Percentiles rank a stretch among this genome's conserved stretches.
phyloP scores from a whole-genome alignment of 2,888 invertebrate genomes.

The Ethmia dodecea region DNA sequence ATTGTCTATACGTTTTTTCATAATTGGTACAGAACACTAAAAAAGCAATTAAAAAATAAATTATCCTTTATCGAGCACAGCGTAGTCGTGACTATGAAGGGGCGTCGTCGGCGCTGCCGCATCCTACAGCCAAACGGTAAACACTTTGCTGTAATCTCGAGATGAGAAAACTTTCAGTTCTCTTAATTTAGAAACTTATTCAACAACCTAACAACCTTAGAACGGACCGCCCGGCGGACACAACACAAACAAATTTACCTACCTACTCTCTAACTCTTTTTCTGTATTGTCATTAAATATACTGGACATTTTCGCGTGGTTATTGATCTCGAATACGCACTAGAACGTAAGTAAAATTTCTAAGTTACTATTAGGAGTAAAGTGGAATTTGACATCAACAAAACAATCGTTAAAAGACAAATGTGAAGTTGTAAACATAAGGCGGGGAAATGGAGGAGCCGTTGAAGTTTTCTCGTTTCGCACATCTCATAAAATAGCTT shows the following conservation, averaged over 20 bases:
- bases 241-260: conserved; percentile 68
- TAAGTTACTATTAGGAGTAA: no score
- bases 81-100: conserved; percentile 6
- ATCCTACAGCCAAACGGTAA: conserved; percentile 76
- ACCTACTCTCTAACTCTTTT: conserved; percentile 33
- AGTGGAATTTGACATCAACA: no score
- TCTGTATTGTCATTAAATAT: no score
- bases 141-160: conserved; percentile 79
- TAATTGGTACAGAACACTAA: no score
- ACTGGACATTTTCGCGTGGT: no score
- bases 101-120: conserved; percentile 49
- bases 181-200: conserved; percentile 79
- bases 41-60: no score
- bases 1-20: no score
- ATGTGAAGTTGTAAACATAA: no score
- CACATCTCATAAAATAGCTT: no score
- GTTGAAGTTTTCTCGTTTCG: no score
- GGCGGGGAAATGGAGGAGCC: no score
- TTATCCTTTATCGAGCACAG: conserved; percentile 24
- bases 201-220: conserved; percentile 78
- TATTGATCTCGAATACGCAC: neutral
- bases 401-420: no score
- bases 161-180: conserved; percentile 79
- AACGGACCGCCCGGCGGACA: conserved; percentile 67
- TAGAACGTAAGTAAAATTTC: neutral